Evolutionary conservation across 2,797 vertebrate species (phyloP).

Genomic region (Melanotaenia parkinsoni): DNA sequence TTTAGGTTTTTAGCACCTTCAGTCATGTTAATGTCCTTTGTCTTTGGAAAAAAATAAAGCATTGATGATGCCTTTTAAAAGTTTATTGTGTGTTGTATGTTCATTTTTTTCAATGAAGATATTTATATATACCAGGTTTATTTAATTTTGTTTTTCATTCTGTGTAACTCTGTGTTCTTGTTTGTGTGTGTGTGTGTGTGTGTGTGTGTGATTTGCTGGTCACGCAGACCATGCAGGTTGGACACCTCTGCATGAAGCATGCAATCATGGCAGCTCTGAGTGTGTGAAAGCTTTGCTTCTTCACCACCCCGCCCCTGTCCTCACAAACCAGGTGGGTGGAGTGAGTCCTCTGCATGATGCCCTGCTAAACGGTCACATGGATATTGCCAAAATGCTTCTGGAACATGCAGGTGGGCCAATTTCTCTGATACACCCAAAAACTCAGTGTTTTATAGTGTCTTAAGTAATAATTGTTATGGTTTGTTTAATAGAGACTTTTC

Average conservation of each 20-base stretch:
- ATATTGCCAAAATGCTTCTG: conserved; percentile 92
- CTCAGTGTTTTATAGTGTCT: background rate
- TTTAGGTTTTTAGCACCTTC: background rate
- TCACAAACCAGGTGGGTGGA: conserved; percentile 90
- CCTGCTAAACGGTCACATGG: conserved; percentile 88
- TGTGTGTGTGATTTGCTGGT: conserved; percentile 53
- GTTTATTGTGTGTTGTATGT: background rate
- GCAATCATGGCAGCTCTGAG: conserved; percentile 93
- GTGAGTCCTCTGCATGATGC: conserved; percentile 95
- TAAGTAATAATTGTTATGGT: background rate
- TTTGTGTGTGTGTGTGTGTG: conserved; percentile 17
- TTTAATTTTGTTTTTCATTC: background rate
- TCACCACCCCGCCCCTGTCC: conserved; percentile 87
- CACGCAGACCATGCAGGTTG: conserved; percentile 94
- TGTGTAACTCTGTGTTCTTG: background rate
- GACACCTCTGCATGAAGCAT: conserved; percentile 97
- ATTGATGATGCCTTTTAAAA: background rate
- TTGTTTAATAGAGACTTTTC: background rate
- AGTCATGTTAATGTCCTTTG: background rate
- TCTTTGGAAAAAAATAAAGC: background rate
- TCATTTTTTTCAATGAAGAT: background rate
- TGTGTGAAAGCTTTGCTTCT: conserved; percentile 92
- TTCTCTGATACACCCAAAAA: background rate
- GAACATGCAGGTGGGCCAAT: conserved; percentile 78
- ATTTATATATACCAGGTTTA: background rate